Evolutionary conservation across 2,888 invertebrate genomes (phyloP).

Genomic region (Enchytraeus crypticus): DNA sequence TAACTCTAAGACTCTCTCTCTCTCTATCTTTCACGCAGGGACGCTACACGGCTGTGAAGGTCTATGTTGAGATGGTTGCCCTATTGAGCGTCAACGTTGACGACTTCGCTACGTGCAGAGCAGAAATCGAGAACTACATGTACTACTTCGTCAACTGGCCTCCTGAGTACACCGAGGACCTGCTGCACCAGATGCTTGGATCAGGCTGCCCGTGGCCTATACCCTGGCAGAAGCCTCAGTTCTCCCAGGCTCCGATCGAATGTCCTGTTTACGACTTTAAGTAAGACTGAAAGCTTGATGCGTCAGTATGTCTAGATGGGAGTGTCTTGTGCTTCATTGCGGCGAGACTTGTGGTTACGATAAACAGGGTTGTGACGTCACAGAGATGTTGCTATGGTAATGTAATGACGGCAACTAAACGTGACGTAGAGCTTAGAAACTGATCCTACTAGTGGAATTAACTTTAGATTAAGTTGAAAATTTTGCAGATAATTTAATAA

Average conservation of each 20-base stretch:
- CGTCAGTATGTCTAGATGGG: no score
- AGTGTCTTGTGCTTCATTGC: no score
- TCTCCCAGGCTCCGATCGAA: not conserved
- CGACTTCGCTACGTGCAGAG: slow-evolving; percentile 5
- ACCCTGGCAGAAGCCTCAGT: not conserved
- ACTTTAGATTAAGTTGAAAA: no score
- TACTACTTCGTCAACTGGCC: slow-evolving; percentile 8
- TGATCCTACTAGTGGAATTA: no score
- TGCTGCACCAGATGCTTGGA: not conserved
- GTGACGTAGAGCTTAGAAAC: no score
- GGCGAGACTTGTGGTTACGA: no score
- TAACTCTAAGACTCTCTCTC: no score
- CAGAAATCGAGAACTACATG: slow-evolving; percentile 8
- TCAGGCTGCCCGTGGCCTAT: slow-evolving; percentile 1
- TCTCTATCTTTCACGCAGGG: not conserved
- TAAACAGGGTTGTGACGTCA: no score
- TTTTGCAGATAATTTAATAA: no score
- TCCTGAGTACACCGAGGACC: not conserved
- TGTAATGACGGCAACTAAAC: no score
- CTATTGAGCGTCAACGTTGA: not conserved
- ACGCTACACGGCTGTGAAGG: not conserved
- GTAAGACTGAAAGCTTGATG: no score
- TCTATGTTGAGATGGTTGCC: slow-evolving; percentile 5
- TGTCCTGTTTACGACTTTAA: not conserved
- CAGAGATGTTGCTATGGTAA: no score